Evolutionary conservation across 2,113 vertebrate species (phyloP), one percentile per base, ranked within the genome.

Genomic region (Octodon degus): DNA sequence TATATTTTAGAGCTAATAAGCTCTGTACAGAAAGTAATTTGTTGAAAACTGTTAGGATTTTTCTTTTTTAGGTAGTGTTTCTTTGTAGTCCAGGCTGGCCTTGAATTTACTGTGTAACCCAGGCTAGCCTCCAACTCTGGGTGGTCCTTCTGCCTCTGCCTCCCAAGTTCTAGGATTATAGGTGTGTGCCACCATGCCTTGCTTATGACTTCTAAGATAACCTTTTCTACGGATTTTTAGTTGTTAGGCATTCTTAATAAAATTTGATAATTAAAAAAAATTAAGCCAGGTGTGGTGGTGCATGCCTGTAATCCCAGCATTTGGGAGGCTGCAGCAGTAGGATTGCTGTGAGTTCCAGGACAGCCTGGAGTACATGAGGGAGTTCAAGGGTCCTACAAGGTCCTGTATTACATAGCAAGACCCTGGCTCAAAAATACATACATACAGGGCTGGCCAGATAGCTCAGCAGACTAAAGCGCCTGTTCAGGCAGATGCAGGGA

Each of bases 1-100:
- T 86, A 58, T 86, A 95, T 96, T 84, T 96, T 92, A 55, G 79
- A 90, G 27, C 79, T 97, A 76, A 5, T 92, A 92, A 93, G 16
- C 30, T 68, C 25, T 50, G 67, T 81, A 30, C 76, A 86, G 65
- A 79, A 90, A 86, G 27, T 70, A 94, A 77, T n/a, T 22, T 74
- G 20, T 74, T 93, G 58, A 27, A 96, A 96, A 96, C 25, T 85
- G 30, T 70, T 70, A 77, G 85, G 0, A 87, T 25, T 88, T 83
- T 37, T 70, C n/a, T 74, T 22, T 40, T 74, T 25, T 24, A 40
- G 37, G 40, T 10, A 74, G 37, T 43, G 37, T 74, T 40, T 11
- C 20, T 43, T 24, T 77, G 37, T 40, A 74, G 22, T 74, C 40
- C 37, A 74, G 10, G 4, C 37, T 43, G 22, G 22, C 37, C 72